Conservation (phyloP, 2,888 invertebrate species). For the Sinohyriopsis cumingii region DNA sequence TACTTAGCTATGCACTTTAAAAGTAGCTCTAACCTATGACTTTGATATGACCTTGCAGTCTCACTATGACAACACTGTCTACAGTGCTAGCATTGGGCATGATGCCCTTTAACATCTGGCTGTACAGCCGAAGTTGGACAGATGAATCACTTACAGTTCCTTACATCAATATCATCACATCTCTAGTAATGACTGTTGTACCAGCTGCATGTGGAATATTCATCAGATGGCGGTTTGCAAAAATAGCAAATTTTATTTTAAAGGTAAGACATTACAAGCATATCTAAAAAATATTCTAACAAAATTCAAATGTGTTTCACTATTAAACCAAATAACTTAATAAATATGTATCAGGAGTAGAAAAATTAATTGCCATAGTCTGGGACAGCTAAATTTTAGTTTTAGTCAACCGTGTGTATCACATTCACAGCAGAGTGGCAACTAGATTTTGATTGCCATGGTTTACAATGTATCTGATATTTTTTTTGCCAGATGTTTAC, state of each 20-base stretch:
- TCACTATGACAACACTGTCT: constrained; percentile 62
- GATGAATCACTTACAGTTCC: constrained; percentile 53
- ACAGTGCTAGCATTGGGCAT: constrained; percentile 58
- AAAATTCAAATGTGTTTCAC: too few species aligned
- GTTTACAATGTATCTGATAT: too few species aligned
- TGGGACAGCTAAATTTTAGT: too few species aligned
- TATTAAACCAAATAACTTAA: too few species aligned
- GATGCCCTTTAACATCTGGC: constrained; percentile 63
- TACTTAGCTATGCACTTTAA: neutral
- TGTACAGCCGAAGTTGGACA: constrained; percentile 60
- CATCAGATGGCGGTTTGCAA: constrained; percentile 52
- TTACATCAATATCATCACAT: constrained; percentile 58
- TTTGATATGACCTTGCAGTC: constrained; percentile 37
- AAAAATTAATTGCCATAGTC: too few species aligned
- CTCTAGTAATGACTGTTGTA: constrained; percentile 50
- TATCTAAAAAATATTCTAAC: too few species aligned
- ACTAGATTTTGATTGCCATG: too few species aligned
- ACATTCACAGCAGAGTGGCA: too few species aligned
- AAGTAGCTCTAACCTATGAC: neutral
- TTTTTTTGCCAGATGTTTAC: too few species aligned
- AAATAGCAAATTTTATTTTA: constrained; percentile 46
- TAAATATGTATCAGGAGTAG: too few species aligned
- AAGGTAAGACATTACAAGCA: constrained; percentile 44
- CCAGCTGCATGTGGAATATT: constrained; percentile 57
- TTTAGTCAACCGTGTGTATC: too few species aligned